These are phyloP conservation scores for Patagioenas fasciata DNA, from an alignment of 2,113 vertebrate genomes.

Conservation along the genomic window DNA sequence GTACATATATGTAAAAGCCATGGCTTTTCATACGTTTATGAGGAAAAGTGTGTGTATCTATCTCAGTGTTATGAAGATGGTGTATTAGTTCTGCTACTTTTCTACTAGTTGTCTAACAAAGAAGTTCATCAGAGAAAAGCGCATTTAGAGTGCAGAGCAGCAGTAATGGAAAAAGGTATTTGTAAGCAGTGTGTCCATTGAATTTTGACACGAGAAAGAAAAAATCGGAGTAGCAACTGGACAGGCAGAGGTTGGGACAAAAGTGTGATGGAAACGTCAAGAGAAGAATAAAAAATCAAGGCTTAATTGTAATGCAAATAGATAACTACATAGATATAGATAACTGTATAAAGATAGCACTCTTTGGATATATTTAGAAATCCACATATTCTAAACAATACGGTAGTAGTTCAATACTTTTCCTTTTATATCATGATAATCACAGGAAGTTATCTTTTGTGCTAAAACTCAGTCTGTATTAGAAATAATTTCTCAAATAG, in stretches of 20 bases:
- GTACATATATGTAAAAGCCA: neutral
- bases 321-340: neutral
- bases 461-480: constrained; percentile 16
- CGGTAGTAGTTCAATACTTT: neutral
- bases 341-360: neutral
- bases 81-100: neutral
- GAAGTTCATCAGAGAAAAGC: neutral
- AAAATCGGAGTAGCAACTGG: neutral
- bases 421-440: neutral
- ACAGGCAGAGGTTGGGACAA: neutral
- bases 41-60: neutral
- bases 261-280: neutral
- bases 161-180: neutral
- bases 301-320: neutral
- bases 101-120: neutral
- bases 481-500: constrained; percentile 50
- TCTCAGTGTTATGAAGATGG: neutral
- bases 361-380: neutral
- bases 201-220: neutral
- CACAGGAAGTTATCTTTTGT: neutral
- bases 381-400: neutral
- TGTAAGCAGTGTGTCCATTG: neutral
- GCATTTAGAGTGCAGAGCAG: neutral
- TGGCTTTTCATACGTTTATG: neutral
- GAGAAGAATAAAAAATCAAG: neutral